phyloP scores from a whole-genome alignment of 1,140 invertebrate species.

The Leptinotarsa defecta region DNA sequence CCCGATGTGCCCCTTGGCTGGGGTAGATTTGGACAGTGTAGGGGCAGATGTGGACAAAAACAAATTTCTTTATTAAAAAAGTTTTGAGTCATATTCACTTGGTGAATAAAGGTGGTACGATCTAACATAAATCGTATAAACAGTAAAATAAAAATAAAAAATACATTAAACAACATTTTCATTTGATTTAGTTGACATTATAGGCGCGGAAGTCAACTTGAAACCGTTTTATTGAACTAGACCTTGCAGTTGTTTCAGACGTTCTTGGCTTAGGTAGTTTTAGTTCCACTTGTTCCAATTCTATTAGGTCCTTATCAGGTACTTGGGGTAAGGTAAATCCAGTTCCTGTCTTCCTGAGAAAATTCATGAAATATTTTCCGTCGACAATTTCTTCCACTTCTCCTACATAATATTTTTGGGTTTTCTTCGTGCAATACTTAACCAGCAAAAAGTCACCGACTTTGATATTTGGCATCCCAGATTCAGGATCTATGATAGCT shows the following conservation, averaged over 20 bases:
- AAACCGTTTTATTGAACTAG: neutral
- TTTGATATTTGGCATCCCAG: conserved; percentile 9
- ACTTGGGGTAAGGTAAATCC: conserved; percentile 23
- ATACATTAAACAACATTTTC: too few species aligned
- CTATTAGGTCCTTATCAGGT: conserved; percentile 15
- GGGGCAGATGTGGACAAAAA: too few species aligned
- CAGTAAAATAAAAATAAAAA: too few species aligned
- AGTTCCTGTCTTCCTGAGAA: conserved; percentile 25
- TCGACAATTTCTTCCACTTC: conserved; percentile 21
- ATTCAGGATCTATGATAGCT: neutral
- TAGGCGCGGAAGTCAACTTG: neutral
- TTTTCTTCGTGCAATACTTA: conserved; percentile 24
- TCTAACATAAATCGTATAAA: too few species aligned
- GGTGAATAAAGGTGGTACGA: too few species aligned
- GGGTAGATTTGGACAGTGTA: too few species aligned
- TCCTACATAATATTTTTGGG: conserved; percentile 22
- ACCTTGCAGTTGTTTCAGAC: conserved; percentile 12
- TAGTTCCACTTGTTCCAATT: conserved; percentile 23
- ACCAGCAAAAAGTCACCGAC: conserved; percentile 20
- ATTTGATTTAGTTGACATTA: too few species aligned
- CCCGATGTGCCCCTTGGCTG: too few species aligned
- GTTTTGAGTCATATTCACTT: too few species aligned
- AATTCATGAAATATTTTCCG: conserved; percentile 28
- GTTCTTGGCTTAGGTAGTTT: conserved; percentile 25
- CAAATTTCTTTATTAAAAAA: too few species aligned